phyloP scores from a whole-genome alignment of 2,888 invertebrate species.

The Clivina fossor region DNA sequence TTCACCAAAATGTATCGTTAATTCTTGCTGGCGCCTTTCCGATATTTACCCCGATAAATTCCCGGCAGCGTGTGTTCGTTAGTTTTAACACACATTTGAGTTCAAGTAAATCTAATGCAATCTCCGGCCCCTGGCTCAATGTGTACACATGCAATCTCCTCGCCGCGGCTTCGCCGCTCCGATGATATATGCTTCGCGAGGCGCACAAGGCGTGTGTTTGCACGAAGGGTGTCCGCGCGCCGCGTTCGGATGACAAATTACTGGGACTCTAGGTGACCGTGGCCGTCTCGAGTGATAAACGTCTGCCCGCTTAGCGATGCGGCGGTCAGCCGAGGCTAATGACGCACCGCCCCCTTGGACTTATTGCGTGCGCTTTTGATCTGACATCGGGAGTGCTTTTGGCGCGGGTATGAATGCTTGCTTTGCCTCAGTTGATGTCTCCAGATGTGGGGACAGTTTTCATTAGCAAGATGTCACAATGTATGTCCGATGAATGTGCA shows the following conservation, averaged over 20 bases:
- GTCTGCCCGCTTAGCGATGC: conserved; percentile 28
- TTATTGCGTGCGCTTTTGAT: conserved; percentile 28
- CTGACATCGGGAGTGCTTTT: not conserved
- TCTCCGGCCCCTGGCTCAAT: no score
- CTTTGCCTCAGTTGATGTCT: conserved; percentile 3
- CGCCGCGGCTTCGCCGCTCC: not conserved
- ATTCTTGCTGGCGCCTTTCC: not conserved
- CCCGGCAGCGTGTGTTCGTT: conserved; percentile 2
- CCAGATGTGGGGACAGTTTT: conserved; percentile 5
- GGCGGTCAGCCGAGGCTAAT: conserved; percentile 27
- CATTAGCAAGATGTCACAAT: conserved; percentile 9
- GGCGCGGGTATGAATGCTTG: not conserved
- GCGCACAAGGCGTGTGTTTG: conserved; percentile 10
- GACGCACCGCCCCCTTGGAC: conserved; percentile 17
- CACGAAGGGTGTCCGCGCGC: conserved; percentile 27
- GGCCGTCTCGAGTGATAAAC: conserved; percentile 33
- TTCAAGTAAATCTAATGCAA: conserved; percentile 13
- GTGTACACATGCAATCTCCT: conserved; percentile 6
- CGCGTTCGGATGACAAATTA: conserved; percentile 32
- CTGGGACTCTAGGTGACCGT: conserved; percentile 26
- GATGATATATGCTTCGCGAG: conserved; percentile 21
- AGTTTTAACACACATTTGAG: conserved; percentile 17
- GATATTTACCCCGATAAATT: conserved; percentile 17
- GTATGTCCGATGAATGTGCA: not conserved
- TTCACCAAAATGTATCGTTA: no score